Evolutionary conservation across 2,797 vertebrate genomes (phyloP).

Genomic region (Muscicapa striata): DNA sequence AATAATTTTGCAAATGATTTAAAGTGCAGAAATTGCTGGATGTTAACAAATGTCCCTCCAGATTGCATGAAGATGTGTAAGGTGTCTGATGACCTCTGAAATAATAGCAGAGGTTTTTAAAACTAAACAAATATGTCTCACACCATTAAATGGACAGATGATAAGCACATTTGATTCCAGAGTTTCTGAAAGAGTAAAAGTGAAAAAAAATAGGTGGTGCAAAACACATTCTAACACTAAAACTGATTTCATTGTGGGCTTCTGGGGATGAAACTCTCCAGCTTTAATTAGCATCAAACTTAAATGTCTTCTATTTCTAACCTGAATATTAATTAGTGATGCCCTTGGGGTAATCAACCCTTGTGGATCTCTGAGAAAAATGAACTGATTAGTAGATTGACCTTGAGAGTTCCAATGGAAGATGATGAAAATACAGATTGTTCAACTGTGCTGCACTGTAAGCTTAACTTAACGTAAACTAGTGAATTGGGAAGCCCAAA

Average conservation of each 20-base stretch:
- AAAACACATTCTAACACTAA: not conserved
- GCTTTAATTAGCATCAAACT: conserved; percentile 56
- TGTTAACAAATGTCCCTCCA: not conserved
- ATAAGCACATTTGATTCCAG: not conserved
- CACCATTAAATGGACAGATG: not conserved
- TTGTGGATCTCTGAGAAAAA: conserved; percentile 52
- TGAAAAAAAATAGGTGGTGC: not conserved
- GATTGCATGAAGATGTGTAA: not conserved
- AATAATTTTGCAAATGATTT: not conserved
- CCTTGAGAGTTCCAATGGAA: conserved; percentile 49
- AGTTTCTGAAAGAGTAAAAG: not conserved
- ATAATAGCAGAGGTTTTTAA: not conserved
- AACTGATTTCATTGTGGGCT: not conserved
- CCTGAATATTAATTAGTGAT: conserved; percentile 62
- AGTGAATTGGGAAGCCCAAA: not conserved
- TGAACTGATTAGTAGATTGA: conserved; percentile 64
- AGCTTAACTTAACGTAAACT: not conserved
- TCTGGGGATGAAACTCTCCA: conserved; percentile 20
- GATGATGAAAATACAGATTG: conserved; percentile 33
- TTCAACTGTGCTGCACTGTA: not conserved
- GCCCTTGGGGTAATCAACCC: conserved; percentile 57
- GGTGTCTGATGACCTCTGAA: not conserved
- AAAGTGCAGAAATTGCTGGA: not conserved
- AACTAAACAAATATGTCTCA: not conserved
- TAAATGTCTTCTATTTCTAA: conserved; percentile 46